These are phyloP conservation scores for Gadus chalcogrammus DNA, from an alignment of 2,113 vertebrate genomes.

Conservation along the genomic window DNA sequence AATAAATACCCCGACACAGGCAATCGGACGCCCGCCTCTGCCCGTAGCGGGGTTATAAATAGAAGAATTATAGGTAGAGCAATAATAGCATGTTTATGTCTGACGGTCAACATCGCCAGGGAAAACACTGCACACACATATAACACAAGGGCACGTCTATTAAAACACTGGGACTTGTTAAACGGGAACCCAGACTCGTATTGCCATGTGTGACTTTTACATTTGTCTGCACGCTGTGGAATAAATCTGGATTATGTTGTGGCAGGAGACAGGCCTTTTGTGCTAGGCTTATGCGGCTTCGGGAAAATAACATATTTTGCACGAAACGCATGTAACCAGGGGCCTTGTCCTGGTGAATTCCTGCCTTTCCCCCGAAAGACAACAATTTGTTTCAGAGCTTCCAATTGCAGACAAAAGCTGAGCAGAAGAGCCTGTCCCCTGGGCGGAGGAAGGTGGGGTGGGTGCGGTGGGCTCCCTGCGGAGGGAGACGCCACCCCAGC, in stretches of 20 bases:
- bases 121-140: conserved; percentile 53
- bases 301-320: conserved; percentile 26
- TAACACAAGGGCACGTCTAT: conserved; percentile 28
- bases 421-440: conserved; percentile 20
- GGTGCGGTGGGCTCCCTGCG: conserved; percentile 7
- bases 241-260: conserved; percentile 12
- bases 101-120: conserved; percentile 40
- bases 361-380: conserved; percentile 23
- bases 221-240: conserved; percentile 46
- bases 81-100: conserved; percentile 59
- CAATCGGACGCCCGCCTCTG: conserved; percentile 23
- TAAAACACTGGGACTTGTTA: conserved; percentile 57
- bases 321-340: too few species aligned
- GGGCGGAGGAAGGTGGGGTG: not conserved
- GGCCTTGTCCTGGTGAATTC: not conserved
- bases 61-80: conserved; percentile 47
- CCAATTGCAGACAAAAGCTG: conserved; percentile 31
- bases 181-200: conserved; percentile 35
- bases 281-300: conserved; percentile 16
- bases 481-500: conserved; percentile 21
- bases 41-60: conserved; percentile 54
- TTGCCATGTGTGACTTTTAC: conserved; percentile 38
- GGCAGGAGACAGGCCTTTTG: not conserved
- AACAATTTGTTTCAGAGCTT: conserved; percentile 8
- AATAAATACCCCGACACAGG: conserved; percentile 46